A percentile compares a stretch with the other conserved stretches of the same genome.
phyloP scores from a whole-genome alignment of 2,888 invertebrate species.

The Punctoribates punctum region DNA sequence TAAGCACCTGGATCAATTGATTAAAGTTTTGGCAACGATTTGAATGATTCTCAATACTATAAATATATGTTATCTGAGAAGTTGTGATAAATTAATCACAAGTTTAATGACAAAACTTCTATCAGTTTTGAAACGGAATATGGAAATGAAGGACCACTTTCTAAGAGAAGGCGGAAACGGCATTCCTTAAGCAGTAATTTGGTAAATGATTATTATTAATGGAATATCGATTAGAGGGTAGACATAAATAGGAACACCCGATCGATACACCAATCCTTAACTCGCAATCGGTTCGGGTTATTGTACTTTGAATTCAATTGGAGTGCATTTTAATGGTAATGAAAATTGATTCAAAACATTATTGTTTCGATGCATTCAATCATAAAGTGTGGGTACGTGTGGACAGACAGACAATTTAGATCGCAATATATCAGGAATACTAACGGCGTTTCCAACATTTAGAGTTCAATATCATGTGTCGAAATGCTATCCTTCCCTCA shows the following conservation, averaged over 20 bases:
- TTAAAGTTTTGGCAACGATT: too few relatives aligned
- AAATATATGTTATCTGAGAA: too few relatives aligned
- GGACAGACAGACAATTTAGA: neutral
- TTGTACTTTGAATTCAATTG: neutral
- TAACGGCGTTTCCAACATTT: neutral
- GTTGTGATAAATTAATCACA: too few relatives aligned
- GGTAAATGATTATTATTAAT: neutral
- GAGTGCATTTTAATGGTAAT: constrained; percentile 10
- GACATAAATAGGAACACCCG: too few relatives aligned
- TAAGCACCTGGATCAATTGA: too few relatives aligned
- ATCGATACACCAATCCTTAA: too few relatives aligned
- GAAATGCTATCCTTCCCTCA: neutral
- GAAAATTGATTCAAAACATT: neutral
- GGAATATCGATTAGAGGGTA: neutral
- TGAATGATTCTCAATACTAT: too few relatives aligned
- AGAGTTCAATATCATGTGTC: constrained; percentile 11
- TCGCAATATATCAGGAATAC: neutral
- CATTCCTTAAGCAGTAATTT: too few relatives aligned
- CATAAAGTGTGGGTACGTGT: neutral
- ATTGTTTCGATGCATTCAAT: neutral
- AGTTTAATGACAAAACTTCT: too few relatives aligned
- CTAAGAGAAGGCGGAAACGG: too few relatives aligned
- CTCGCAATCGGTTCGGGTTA: neutral
- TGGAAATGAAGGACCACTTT: too few relatives aligned
- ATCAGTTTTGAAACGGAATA: too few relatives aligned